Percentiles rank a stretch among this genome's conserved stretches.
phyloP scores from a whole-genome alignment of 2,113 vertebrate species.

The Rhegmatorhina hoffmannsi region DNA sequence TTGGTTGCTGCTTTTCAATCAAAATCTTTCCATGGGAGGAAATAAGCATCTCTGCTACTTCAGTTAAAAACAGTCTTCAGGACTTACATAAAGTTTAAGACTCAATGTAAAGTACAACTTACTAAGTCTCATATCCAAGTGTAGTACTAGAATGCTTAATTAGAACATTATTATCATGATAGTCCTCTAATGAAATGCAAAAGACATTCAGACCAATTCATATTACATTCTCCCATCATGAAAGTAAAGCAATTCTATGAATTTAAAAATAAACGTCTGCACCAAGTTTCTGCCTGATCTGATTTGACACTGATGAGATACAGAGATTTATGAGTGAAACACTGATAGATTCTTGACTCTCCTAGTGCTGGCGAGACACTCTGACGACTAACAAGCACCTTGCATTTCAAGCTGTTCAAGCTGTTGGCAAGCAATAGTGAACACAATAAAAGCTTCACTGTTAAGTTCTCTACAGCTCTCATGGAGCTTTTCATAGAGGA shows the following conservation, averaged over 20 bases:
- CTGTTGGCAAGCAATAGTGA: not conserved
- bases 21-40: not conserved
- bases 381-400: constrained; percentile 12
- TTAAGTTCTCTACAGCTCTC: constrained; percentile 1
- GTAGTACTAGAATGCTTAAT: not conserved
- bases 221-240: not conserved
- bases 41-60: not conserved
- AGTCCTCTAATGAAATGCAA: not conserved
- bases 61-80: not conserved
- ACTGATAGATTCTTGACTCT: not conserved
- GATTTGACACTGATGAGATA: not conserved
- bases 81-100: not conserved
- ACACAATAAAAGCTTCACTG: constrained; percentile 41
- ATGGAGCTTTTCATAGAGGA: not conserved
- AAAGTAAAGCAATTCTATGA: not conserved
- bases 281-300: not conserved
- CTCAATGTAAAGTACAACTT: not conserved
- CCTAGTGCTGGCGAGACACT: not conserved
- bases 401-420: not conserved
- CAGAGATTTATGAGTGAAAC: not conserved
- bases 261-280: not conserved
- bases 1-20: not conserved
- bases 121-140: not conserved
- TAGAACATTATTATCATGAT: not conserved
- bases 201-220: not conserved